Conservation (phyloP, 1,140 invertebrate species). For the Sycophila sp. region DNA sequence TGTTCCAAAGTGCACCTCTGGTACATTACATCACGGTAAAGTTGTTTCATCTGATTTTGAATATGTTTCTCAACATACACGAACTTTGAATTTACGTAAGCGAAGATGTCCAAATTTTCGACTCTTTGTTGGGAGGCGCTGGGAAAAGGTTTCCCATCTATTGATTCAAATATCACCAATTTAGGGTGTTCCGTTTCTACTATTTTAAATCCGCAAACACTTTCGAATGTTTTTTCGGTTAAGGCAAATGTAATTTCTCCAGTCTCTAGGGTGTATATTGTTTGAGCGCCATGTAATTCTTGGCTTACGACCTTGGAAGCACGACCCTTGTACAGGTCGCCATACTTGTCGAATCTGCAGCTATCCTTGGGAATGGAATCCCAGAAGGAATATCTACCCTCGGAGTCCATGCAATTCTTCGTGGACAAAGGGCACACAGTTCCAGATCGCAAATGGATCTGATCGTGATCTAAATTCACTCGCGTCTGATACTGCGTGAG, state of each 20-base stretch:
- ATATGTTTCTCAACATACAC: conserved; percentile 43
- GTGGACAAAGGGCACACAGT: neutral
- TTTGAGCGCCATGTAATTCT: neutral
- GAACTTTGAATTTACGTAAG: conserved; percentile 45
- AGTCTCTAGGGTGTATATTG: neutral
- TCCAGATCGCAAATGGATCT: conserved; percentile 27
- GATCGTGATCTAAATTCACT: conserved; percentile 21
- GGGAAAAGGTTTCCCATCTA: neutral
- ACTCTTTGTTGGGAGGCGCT: neutral
- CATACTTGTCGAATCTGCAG: conserved; percentile 27
- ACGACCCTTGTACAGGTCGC: conserved; percentile 11
- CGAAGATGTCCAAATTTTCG: conserved; percentile 26
- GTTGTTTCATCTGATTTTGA: neutral
- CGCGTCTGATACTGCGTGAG: neutral
- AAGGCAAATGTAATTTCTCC: conserved; percentile 33
- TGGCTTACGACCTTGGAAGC: neutral
- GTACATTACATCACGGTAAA: conserved; percentile 10
- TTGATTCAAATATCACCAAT: conserved; percentile 38
- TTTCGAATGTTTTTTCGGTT: neutral
- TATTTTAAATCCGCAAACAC: conserved; percentile 30
- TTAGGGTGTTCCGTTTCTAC: conserved; percentile 43
- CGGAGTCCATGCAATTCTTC: conserved; percentile 15
- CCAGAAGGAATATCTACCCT: conserved; percentile 39
- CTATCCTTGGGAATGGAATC: conserved; percentile 14
- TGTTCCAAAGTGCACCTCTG: conserved; percentile 26